Base-by-base conservation (phyloP, 2,797 vertebrate species). In the Microctenopoma stevenorrisi region DNA sequence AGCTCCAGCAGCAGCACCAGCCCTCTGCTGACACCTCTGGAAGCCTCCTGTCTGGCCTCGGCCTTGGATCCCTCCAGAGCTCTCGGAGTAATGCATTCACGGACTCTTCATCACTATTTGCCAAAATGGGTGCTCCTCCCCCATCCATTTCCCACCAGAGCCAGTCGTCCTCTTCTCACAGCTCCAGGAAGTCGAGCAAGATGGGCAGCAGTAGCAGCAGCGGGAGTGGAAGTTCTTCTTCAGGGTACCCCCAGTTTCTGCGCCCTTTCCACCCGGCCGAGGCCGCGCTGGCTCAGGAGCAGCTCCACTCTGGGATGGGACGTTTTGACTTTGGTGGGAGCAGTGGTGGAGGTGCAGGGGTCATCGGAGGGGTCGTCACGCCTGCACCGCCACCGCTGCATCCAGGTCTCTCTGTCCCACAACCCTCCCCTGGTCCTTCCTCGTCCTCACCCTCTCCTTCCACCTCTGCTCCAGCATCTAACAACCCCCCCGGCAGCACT, bases 181-280 rank as follows among this genome's bases (percentile, higher is more conserved):
- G 94, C 88, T 94, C 94, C 54, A 86, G 94, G 50, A 95, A 95
- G 75, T 94, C 94, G 30, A 94, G 91, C 64, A 94, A 94, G 80
- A 93, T 94, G 89, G 92, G 89, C 86, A 86, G 90, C 50, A 86
- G 89, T 18, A 73, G 88, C 49, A 53, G 82, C 48, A 78, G 90
- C 1, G 82, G 88, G 4, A 79, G 90, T 1, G 88, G 91, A 25
- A 83, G 85, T 73, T 88, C 93, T 25, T 81, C 93, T 1, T 83
- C 94, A 1, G 93, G 93, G 0, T 95, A 95, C 81, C 93, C 94
- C 8, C 94, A 95, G 83, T 95, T 95, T 25, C 86, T 95, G 65
- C 92, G 94, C 47, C 92, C 94, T 2, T 95, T 95, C 25, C 94
- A 95, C 66, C 94, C 94, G 0, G 93, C 94, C 0, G 94, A 95